phyloP scores from a whole-genome alignment of 2,888 invertebrate species.

The Stictocephala bisonia region DNA sequence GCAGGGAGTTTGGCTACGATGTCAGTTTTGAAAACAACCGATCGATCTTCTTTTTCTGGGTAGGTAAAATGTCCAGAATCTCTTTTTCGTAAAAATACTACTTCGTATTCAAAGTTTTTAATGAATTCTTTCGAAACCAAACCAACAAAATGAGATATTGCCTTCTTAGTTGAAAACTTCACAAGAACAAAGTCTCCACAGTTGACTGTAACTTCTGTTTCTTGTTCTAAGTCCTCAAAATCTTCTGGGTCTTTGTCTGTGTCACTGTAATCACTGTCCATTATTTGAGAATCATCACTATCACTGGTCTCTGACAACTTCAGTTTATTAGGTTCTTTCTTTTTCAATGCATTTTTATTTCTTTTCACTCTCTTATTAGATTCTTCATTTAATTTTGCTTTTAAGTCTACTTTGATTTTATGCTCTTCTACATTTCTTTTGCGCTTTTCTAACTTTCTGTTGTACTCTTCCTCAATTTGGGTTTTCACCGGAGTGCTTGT shows the following conservation, averaged over 20 bases:
- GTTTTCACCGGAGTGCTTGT: conserved; percentile 45
- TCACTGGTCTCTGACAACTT: conserved; percentile 10
- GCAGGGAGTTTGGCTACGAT: conserved; percentile 17
- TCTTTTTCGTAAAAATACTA: background rate
- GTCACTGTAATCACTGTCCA: conserved; percentile 7
- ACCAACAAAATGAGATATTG: conserved; percentile 26
- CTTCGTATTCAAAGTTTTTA: background rate
- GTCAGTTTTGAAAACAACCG: conserved; percentile 9
- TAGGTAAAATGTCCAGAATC: conserved; percentile 22
- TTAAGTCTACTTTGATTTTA: too few relatives aligned
- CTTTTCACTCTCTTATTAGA: background rate
- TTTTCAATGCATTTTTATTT: background rate
- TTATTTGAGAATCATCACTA: background rate
- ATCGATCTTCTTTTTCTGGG: conserved; percentile 2
- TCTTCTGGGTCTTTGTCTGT: conserved; percentile 12
- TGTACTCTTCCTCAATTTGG: conserved; percentile 35
- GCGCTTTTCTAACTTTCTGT: background rate
- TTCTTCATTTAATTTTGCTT: background rate
- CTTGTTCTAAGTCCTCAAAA: background rate
- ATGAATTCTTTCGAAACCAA: background rate
- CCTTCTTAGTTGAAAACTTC: conserved; percentile 29
- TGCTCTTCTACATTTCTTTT: too few relatives aligned
- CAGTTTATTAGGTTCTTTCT: conserved; percentile 41
- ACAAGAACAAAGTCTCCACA: conserved; percentile 30
- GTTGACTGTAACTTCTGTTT: background rate